Evolutionary conservation across 2,797 vertebrate species (phyloP).

Genomic region (Poecile montanus): DNA sequence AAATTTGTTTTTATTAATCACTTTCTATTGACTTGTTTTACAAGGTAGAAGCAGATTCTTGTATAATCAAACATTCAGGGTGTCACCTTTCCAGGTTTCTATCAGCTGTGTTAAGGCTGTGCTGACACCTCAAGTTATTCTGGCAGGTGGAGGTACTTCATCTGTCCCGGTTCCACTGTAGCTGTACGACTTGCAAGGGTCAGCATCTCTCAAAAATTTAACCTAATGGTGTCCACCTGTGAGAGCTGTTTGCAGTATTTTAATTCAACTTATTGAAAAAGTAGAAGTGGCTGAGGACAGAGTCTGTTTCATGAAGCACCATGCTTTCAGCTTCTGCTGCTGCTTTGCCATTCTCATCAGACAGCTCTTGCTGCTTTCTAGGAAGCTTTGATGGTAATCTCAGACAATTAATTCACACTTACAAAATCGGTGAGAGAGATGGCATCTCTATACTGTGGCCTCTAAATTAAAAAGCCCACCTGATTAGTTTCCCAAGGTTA

Average conservation of each 20-base stretch:
- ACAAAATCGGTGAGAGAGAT: not conserved
- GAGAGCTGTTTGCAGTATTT: not conserved
- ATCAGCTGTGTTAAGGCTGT: not conserved
- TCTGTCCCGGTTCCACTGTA: accelerated
- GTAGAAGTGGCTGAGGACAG: not conserved
- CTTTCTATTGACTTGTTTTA: not conserved
- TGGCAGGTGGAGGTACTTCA: not conserved
- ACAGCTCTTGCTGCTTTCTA: not conserved
- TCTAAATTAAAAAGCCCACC: not conserved
- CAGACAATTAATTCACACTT: not conserved
- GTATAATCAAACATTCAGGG: too few species aligned
- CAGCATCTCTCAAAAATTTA: not conserved
- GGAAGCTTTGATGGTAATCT: not conserved
- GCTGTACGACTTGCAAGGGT: not conserved
- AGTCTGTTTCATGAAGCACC: not conserved
- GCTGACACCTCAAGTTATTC: not conserved
- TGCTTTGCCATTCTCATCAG: not conserved
- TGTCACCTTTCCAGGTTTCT: not conserved
- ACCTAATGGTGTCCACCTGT: not conserved
- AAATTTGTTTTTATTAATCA: not conserved
- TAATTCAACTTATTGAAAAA: not conserved
- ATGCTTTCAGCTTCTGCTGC: not conserved
- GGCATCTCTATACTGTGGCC: not conserved
- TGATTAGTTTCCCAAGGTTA: not conserved
- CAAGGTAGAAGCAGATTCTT: not conserved